These are phyloP conservation scores for Ichneumoninae sp. DNA, from an alignment of 2,888 invertebrate species.

Conservation along the genomic window DNA sequence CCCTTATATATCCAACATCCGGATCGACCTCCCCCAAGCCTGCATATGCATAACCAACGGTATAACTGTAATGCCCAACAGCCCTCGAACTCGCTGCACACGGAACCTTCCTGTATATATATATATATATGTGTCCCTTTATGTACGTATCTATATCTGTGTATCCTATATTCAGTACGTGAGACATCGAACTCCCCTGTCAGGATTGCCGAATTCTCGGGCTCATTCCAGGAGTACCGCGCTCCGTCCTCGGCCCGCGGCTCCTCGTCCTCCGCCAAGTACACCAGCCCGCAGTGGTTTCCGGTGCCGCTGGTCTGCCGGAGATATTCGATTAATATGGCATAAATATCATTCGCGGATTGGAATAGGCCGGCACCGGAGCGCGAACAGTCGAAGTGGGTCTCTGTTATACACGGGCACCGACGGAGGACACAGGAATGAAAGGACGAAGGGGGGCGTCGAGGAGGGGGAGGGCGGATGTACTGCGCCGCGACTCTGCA, in stretches of 20 bases:
- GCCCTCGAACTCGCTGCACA: conserved; percentile 32
- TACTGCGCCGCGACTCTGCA: background rate
- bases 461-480: background rate
- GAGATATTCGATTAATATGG: conserved; percentile 76
- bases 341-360: conserved; percentile 76
- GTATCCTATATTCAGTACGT: conserved; percentile 24
- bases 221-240: conserved; percentile 60
- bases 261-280: conserved; percentile 33
- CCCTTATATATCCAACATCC: conserved; percentile 14
- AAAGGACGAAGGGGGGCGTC: conserved; percentile 18
- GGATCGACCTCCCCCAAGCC: conserved; percentile 5
- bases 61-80: conserved; percentile 21
- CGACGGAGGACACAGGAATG: conserved; percentile 35
- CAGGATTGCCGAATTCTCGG: conserved; percentile 65
- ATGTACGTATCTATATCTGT: conserved; percentile 8
- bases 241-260: conserved; percentile 27
- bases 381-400: conserved; percentile 42
- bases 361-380: conserved; percentile 53
- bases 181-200: conserved; percentile 57
- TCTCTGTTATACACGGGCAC: conserved; percentile 14
- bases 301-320: conserved; percentile 51
- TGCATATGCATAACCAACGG: conserved; percentile 54
- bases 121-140: conserved; percentile 16
- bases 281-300: conserved; percentile 49
- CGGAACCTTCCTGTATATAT: conserved; percentile 11